Evolutionary conservation across 2,113 vertebrate species (phyloP), one percentile per base, ranked within the genome.

Genomic region (Xyrauchen texanus): DNA sequence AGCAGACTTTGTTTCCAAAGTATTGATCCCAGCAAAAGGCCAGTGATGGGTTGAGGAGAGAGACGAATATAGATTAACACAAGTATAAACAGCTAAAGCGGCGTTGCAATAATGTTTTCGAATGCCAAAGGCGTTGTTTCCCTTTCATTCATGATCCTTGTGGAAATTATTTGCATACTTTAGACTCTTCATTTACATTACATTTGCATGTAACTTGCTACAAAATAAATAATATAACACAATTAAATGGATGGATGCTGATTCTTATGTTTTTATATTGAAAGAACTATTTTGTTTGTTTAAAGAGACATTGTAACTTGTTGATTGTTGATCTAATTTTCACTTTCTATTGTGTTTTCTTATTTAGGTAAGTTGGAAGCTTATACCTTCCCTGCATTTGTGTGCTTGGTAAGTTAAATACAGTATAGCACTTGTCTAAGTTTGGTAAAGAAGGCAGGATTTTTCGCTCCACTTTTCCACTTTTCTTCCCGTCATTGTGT

Each of bases 11-110:
- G 64, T 49, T 79, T 42, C 42, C 34, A 61, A 72, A 52, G 71
- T 80, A 69, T 83, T 72, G 62, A 80, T 77, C 74, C 53, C 53
- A 55, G 15, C 55, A 44, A 76, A 80, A 83, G 55, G 46, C 62
- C 62, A 80, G 13, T 15, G 55, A 72, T 47, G 46, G 21, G 34
- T 49, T 68, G 8, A 11, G 45, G 16, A 15, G n/a, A 55, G 63
- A 68, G 13, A 13, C 13, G 66, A 78, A 83, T 76, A 60, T 72
- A 66, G 21, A 83, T 79, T 4, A 46, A 42, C 13, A 8, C 8
- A 0, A 4, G 4, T 46, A 7, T 68, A 7, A 34, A 68, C 44
- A 15, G 58, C 7, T 11, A 65, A 68, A 77, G 13, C 51, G 47
- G 44, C 21, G 46, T 47, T 47, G n/a, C 21, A 34, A 34, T 34